Conservation (phyloP, 2,888 invertebrate genomes). For the Parnassius apollo region DNA sequence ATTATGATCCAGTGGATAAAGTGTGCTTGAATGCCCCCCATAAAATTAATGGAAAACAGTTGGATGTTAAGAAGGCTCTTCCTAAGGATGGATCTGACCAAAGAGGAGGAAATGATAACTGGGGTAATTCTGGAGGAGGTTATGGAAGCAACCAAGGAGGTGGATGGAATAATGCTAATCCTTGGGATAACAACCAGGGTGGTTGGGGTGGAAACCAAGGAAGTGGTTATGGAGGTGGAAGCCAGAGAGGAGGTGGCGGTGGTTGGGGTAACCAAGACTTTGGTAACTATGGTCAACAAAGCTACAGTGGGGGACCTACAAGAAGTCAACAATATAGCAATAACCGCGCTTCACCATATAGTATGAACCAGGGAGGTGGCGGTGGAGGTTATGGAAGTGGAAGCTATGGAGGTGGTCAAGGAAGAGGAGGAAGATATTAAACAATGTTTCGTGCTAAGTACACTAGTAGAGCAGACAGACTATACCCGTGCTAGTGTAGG, state of each 20-base stretch:
- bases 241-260: slow-evolving; percentile 49
- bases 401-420: slow-evolving; percentile 61
- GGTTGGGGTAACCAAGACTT: slow-evolving; percentile 84
- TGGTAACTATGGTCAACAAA: slow-evolving; percentile 90
- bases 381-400: slow-evolving; percentile 61
- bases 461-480: slow-evolving; percentile 80
- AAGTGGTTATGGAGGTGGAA: slow-evolving; percentile 27
- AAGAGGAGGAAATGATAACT: slow-evolving; percentile 70
- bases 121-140: slow-evolving; percentile 66
- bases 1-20: slow-evolving; percentile 98
- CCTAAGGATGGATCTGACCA: slow-evolving; percentile 88
- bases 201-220: slow-evolving; percentile 50
- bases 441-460: slow-evolving; percentile 77
- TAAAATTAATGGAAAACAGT: slow-evolving; percentile 90
- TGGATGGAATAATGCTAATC: slow-evolving; percentile 76
- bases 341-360: slow-evolving; percentile 86
- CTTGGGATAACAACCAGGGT: slow-evolving; percentile 67
- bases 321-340: slow-evolving; percentile 87
- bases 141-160: slow-evolving; percentile 74
- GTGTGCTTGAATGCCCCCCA: slow-evolving; percentile 94
- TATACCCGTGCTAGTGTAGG: slow-evolving; percentile 79
- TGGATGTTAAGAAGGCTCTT: slow-evolving; percentile 96
- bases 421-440: slow-evolving; percentile 57
- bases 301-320: slow-evolving; percentile 92
- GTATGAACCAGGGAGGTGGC: slow-evolving; percentile 82